Evolutionary conservation across 92 coral and sea anemone genomes (phyloP), one percentile per base, ranked within the genome.

Genomic region (Micromussa lordhowensis): DNA sequence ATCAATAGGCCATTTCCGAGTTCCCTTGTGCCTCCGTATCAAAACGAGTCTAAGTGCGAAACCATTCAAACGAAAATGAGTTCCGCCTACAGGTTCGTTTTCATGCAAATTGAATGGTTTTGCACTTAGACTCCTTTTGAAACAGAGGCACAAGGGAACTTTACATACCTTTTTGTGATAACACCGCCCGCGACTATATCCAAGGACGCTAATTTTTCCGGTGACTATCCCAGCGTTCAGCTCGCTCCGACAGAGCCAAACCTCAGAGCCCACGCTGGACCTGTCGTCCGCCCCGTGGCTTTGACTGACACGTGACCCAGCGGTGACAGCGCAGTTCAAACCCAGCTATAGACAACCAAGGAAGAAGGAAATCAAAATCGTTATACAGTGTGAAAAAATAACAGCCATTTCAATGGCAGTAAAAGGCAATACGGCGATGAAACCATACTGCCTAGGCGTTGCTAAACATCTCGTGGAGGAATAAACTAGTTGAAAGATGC

Each of bases 181-280:
- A 44, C 93, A 96, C 26, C 96, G 89, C 24, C 97, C 99, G 5
- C 94, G 91, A 71, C 90, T 92, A 75, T 96, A 98, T 72, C 97
- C 90, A 11, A 98, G 57, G 49, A 98, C 93, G 84, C 93, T 96
- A 53, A 98, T 94, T 88, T 93, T 98, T 59, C 96, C 97, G 31
- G 85, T 96, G 0, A 92, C 95, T 48, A 91, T 84, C 49, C 98
- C 98, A 53, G 96, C 97, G 68, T 85, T 96, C 76, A 94, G 80
- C 82, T 96, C 98, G 87, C 86, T 90, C 86, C 97, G 95, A 89
- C 98, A 98, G 57, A 98, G 72, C 99, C 99, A 98, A n/a, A 98
- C 92, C 82, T 98, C 99, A 36, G 94, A 93, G 24, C 99, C 99
- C 78, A 98, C 95, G 77, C 98, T 93, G 19, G 98, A 91, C 82